These are phyloP conservation scores for Podabrus alpinus DNA, from an alignment of 2,888 invertebrate species.

Conservation along the genomic window DNA sequence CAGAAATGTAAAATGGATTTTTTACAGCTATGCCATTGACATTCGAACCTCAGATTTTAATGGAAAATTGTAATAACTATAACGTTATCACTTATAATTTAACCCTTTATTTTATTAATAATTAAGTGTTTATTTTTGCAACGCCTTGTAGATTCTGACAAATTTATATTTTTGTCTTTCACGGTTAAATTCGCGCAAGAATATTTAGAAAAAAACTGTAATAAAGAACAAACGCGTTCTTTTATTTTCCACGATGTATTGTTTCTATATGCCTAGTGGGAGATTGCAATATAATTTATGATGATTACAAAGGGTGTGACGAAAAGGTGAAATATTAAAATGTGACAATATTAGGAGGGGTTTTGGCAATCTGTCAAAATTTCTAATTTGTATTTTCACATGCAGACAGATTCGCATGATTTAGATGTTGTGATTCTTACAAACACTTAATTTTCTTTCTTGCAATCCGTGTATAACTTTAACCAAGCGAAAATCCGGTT, in stretches of 20 bases:
- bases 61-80: neutral
- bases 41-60: no score
- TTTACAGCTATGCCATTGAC: no score
- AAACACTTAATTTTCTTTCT: conserved; percentile 14
- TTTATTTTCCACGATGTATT: conserved; percentile 7
- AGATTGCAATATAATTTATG: conserved; percentile 36
- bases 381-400: conserved; percentile 35
- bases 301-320: conserved; percentile 42
- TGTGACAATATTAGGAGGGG: conserved; percentile 38
- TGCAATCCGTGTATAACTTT: conserved; percentile 10
- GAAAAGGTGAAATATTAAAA: conserved; percentile 43
- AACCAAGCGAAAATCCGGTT: conserved; percentile 4
- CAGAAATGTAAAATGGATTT: no score
- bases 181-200: neutral
- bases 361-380: conserved; percentile 37
- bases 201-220: neutral
- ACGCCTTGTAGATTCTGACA: no score
- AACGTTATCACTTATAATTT: no score
- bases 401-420: conserved; percentile 37
- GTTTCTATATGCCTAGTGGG: conserved; percentile 12
- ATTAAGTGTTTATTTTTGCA: neutral
- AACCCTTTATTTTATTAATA: no score
- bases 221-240: neutral
- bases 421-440: conserved; percentile 30
- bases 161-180: no score